Conservation (phyloP, 2,113 vertebrate genomes). For the Muntiacus reevesi region DNA sequence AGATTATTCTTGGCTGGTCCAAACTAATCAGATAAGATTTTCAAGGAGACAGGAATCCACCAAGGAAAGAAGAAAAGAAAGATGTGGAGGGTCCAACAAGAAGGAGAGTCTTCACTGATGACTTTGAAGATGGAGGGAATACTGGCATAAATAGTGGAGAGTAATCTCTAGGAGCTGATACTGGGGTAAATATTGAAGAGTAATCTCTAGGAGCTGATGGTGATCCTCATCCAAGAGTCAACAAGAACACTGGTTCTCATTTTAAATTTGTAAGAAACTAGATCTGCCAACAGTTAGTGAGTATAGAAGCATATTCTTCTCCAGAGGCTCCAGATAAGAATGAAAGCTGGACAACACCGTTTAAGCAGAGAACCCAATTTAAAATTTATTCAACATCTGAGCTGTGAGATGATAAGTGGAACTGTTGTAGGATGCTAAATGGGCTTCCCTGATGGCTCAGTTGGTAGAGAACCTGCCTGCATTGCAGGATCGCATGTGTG, state of each 20-base stretch:
- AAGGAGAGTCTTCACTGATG: background rate
- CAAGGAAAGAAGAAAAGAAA: background rate
- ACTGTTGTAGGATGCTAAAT: background rate
- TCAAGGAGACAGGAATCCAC: background rate
- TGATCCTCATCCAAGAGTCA: background rate
- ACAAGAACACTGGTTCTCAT: background rate
- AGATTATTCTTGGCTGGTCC: background rate
- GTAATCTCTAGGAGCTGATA: background rate
- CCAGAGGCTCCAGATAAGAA: background rate
- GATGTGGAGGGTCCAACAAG: background rate
- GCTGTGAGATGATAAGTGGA: background rate
- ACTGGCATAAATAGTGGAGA: accelerated
- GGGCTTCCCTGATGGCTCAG: background rate
- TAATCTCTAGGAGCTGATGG: background rate
- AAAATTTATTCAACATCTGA: background rate
- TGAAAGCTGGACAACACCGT: accelerated
- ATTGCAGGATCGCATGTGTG: background rate
- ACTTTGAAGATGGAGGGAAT: background rate
- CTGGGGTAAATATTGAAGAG: accelerated
- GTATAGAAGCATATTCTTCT: background rate
- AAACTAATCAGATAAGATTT: background rate
- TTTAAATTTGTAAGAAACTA: background rate
- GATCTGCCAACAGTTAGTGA: background rate
- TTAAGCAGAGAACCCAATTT: background rate
- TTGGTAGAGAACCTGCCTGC: background rate